A percentile compares a stretch with the other conserved stretches of the same genome.
phyloP scores from a whole-genome alignment of 64 coral and sea anemone species.

The Montipora efflorescens region DNA sequence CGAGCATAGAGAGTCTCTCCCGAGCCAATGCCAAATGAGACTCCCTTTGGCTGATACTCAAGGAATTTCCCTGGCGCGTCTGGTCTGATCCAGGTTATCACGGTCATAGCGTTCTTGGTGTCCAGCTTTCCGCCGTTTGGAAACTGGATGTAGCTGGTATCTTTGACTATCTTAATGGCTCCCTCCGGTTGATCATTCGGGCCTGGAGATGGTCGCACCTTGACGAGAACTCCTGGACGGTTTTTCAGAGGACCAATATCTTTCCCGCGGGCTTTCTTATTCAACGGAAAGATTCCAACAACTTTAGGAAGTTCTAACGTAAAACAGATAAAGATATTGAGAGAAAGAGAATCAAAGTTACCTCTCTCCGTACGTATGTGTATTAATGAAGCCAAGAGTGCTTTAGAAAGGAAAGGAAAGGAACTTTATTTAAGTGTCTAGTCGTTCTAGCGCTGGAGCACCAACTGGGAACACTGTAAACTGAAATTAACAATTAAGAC shows the following conservation, averaged over 20 bases:
- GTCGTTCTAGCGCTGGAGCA: too few species aligned
- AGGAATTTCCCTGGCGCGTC: conserved; percentile 42
- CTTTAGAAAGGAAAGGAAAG: too few species aligned
- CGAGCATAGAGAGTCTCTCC: conserved; percentile 3
- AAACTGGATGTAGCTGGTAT: conserved; percentile 47
- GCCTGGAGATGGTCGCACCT: conserved; percentile 55
- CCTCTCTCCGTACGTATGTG: too few species aligned
- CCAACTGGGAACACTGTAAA: too few species aligned
- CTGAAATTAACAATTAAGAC: too few species aligned
- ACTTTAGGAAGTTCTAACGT: conserved; percentile 53
- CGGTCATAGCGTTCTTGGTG: conserved; percentile 56
- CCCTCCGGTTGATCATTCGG: conserved; percentile 53
- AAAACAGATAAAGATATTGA: neutral
- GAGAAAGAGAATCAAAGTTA: too few species aligned
- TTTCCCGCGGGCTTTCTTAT: conserved; percentile 2
- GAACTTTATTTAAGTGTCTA: too few species aligned
- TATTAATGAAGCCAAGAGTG: too few species aligned
- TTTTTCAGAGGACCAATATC: conserved; percentile 55
- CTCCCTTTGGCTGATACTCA: conserved; percentile 31
- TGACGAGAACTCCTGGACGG: conserved; percentile 26
- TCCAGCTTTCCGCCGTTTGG: conserved; percentile 57
- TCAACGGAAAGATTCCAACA: conserved; percentile 53
- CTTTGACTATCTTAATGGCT: conserved; percentile 27
- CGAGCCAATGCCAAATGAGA: conserved; percentile 20
- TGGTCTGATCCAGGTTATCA: conserved; percentile 57